A percentile compares a stretch with the other conserved stretches of the same genome.
These are phyloP conservation scores for Aproaerema taeniolella DNA, from an alignment of 2,888 invertebrate species.

Conservation along the genomic window DNA sequence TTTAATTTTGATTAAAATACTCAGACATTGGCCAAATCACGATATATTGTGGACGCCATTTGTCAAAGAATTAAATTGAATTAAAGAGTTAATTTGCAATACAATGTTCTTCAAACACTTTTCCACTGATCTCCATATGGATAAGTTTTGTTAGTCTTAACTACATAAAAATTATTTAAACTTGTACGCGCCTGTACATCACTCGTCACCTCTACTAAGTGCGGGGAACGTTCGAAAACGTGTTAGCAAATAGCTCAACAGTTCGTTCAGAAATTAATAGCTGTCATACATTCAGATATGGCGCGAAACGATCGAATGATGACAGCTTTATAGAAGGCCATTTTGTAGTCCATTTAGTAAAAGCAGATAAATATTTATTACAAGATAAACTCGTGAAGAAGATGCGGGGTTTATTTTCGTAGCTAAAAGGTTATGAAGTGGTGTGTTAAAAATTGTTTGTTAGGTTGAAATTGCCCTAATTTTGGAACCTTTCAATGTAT, in stretches of 20 bases:
- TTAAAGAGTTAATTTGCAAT: too few relatives aligned
- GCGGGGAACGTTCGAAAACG: slow-evolving; percentile 32
- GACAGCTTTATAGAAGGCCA: slow-evolving; percentile 63
- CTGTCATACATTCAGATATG: slow-evolving; percentile 48
- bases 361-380: slow-evolving; percentile 71
- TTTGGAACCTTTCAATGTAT: too few relatives aligned
- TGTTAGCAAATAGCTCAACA: slow-evolving; percentile 43
- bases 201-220: slow-evolving; percentile 52
- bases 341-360: slow-evolving; percentile 71
- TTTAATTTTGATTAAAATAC: too few relatives aligned
- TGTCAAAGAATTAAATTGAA: too few relatives aligned
- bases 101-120: too few relatives aligned
- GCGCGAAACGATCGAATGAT: slow-evolving; percentile 56
- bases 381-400: slow-evolving; percentile 40
- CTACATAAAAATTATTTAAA: too few relatives aligned
- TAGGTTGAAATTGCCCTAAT: too few relatives aligned
- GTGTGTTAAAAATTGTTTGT: too few relatives aligned
- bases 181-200: slow-evolving; percentile 38
- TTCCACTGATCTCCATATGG: too few relatives aligned
- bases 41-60: too few relatives aligned
- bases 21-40: too few relatives aligned
- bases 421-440: slow-evolving; percentile 27
- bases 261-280: slow-evolving; percentile 34
- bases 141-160: too few relatives aligned
- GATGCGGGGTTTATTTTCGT: slow-evolving; percentile 55